phyloP scores from a whole-genome alignment of 1,140 invertebrate genomes.

The Triops cancriformis region DNA sequence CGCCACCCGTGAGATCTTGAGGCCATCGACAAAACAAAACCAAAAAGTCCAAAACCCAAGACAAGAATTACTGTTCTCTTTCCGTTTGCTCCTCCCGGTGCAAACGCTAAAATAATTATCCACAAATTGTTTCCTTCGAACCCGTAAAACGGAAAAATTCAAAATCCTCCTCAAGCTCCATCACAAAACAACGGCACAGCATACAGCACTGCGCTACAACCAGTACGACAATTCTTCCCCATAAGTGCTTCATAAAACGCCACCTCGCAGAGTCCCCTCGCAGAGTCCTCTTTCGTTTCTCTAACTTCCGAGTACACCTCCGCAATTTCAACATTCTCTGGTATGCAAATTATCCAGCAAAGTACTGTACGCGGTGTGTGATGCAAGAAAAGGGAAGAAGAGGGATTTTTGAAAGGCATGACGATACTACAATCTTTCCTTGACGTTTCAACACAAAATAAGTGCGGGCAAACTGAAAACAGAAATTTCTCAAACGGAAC shows the following conservation, averaged over 20 bases:
- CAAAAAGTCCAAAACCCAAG: neutral
- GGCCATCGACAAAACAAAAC: neutral
- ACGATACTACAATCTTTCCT: neutral
- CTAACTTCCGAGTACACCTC: no score
- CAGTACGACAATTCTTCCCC: neutral
- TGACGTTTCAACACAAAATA: neutral
- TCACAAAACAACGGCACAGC: neutral
- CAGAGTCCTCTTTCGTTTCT: neutral
- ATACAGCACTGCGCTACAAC: neutral
- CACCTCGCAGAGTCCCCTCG: no score
- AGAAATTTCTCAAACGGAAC: neutral
- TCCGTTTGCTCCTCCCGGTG: neutral
- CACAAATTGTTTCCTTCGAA: neutral
- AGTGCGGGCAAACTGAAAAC: neutral
- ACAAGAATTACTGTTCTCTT: neutral
- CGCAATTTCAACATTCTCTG: no score
- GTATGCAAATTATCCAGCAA: neutral
- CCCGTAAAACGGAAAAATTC: neutral
- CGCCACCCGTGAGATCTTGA: slow-evolving; percentile 1
- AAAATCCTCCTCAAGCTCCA: neutral
- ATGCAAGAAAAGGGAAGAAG: neutral
- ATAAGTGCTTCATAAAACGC: neutral
- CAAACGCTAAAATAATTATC: neutral
- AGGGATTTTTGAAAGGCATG: neutral
- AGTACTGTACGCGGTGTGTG: neutral